Evolutionary conservation across 2,113 vertebrate genomes (phyloP).

Genomic region (Cottus gobio): DNA sequence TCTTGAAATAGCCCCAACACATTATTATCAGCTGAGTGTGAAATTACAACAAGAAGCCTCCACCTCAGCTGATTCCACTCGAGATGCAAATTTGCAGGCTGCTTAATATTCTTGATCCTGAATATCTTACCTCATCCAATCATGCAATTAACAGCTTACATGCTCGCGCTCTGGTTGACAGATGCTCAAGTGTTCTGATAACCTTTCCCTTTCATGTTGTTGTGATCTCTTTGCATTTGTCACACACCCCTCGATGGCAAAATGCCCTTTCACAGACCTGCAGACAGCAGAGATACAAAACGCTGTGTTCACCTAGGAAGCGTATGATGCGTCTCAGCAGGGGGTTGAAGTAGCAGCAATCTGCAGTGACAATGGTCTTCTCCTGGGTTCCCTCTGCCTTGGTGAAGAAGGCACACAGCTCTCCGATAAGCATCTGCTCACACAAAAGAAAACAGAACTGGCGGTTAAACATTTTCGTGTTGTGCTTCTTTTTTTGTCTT

Average conservation of each 20-base stretch:
- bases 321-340: conserved; percentile 90
- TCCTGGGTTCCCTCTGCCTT: conserved; percentile 84
- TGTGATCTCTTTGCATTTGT: neutral
- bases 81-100: conserved; percentile 46
- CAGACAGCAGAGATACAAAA: neutral
- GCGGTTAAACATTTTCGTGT: neutral
- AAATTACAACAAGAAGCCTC: conserved; percentile 46
- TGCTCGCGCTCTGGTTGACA: neutral
- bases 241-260: neutral
- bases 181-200: conserved; percentile 10
- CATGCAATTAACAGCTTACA: conserved; percentile 44
- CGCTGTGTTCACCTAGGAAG: conserved; percentile 85
- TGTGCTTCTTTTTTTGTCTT: no score
- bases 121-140: conserved; percentile 20
- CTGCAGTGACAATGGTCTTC: conserved; percentile 90
- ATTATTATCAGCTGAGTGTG: conserved; percentile 66
- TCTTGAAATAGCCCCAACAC: conserved; percentile 57
- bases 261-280: neutral
- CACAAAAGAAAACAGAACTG: neutral
- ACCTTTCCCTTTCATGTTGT: neutral
- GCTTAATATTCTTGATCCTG: conserved; percentile 52
- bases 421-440: conserved; percentile 86
- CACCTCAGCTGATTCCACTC: conserved; percentile 38
- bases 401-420: conserved; percentile 85
- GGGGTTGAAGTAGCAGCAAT: conserved; percentile 93